phyloP scores from a whole-genome alignment of 1,140 invertebrate genomes.

The Papilio polytes region DNA sequence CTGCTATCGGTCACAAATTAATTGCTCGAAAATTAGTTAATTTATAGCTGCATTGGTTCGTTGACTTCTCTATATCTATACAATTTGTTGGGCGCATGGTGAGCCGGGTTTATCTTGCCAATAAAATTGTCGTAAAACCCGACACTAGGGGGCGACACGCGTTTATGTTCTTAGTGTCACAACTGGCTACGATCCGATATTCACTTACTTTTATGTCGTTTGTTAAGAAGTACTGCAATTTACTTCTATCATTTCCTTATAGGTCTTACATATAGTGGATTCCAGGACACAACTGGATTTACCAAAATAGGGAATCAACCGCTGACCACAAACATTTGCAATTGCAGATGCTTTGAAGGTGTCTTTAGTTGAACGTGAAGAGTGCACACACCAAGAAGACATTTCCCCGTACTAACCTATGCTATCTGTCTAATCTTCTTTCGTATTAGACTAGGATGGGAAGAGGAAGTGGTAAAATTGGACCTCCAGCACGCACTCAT shows the following conservation, averaged over 20 bases:
- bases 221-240: not conserved
- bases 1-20: constrained; percentile 21
- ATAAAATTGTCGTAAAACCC: constrained; percentile 66
- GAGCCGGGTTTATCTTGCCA: constrained; percentile 53
- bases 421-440: too few species aligned
- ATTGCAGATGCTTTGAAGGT: too few species aligned
- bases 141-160: constrained; percentile 52
- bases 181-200: constrained; percentile 17
- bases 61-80: constrained; percentile 60
- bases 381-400: too few species aligned
- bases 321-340: too few species aligned
- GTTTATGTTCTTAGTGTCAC: constrained; percentile 32
- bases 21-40: constrained; percentile 1
- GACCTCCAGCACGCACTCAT: too few species aligned
- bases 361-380: too few species aligned
- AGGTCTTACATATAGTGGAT: not conserved
- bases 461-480: too few species aligned
- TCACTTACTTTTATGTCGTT: constrained; percentile 1
- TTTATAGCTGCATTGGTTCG: constrained; percentile 53
- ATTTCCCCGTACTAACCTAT: too few species aligned
- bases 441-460: too few species aligned
- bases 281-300: too few species aligned
- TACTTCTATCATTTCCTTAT: constrained; percentile 4
- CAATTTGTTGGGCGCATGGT: constrained; percentile 61
- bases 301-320: too few species aligned